Base-by-base conservation (phyloP, 2,888 invertebrate genomes). In the Meteorus cinctellus region DNA sequence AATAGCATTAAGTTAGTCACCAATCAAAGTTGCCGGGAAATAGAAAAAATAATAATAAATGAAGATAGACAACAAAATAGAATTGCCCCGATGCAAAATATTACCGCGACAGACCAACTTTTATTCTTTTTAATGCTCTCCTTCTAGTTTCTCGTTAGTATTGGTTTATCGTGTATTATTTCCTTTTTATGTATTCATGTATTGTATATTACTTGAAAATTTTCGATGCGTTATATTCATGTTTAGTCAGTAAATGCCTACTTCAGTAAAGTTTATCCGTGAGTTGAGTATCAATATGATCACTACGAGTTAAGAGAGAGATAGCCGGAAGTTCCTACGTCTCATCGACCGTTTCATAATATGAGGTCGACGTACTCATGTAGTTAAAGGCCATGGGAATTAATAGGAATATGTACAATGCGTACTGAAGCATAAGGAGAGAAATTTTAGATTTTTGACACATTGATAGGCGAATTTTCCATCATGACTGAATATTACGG, bases 21-120 rank as follows among this genome's bases (percentile, higher is more conserved):
- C 84, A 83, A 82, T 84, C 45, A 74, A 72, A 69, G 48, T 84
- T 85, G 85, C 86, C 85, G 84, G 85, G 82, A 83, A 83, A 78
- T 80, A 82, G 19, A 27, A 60, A 10, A 60, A 36, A 45, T 8
- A 55, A 60, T 60, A 29, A 27, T 60, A 29, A 60, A 60, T 60
- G 4, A 16, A 27, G 6, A 8, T 29, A 12, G 10, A 27, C 24
- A 60, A 31, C 0, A 14, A 62, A 29, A 62, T 29, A 3, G 14
- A 48, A 48, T 48, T 48, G 48, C 8, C 1, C 48, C 10, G n/a
- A 16, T 4, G 3, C n/a, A 48, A 48, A 14, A 48, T 48, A n/a
- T n/a, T 48, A 48, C 16, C 48, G n/a, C 48, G 48, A 48, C n/a
- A 48, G 48, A 14, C 48, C n/a, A n/a, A n/a, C 4, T 48, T n/a